phyloP scores from a whole-genome alignment of 2,797 vertebrate genomes.

The Lagorchestes hirsutus region DNA sequence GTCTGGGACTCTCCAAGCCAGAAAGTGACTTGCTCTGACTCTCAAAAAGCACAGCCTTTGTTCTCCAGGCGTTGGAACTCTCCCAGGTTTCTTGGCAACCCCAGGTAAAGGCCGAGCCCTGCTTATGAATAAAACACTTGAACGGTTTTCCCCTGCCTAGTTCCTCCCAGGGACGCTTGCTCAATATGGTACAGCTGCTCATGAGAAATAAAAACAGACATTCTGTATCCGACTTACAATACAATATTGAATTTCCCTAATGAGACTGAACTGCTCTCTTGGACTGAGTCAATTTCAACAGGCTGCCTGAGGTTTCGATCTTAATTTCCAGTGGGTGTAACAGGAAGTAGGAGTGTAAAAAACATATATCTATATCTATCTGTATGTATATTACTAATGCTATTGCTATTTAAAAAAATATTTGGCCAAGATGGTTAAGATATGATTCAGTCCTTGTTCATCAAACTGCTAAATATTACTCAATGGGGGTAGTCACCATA shows the following conservation, averaged over 20 bases:
- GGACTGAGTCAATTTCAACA: conserved; percentile 77
- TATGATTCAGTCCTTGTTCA: conserved; percentile 86
- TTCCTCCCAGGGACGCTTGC: conserved; percentile 75
- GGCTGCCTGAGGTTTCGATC: conserved; percentile 80
- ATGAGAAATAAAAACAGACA: conserved; percentile 61
- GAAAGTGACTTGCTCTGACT: background rate
- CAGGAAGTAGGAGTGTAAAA: conserved; percentile 85
- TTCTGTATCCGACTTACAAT: conserved; percentile 56
- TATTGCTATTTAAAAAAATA: conserved; percentile 86
- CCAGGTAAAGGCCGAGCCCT: conserved; percentile 47
- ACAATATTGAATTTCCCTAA: conserved; percentile 53
- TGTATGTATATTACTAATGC: conserved; percentile 84
- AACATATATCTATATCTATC: conserved; percentile 69
- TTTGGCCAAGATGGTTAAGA: conserved; percentile 85
- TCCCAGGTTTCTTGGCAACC: conserved; percentile 67
- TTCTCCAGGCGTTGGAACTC: conserved; percentile 71
- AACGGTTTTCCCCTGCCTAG: conserved; percentile 53
- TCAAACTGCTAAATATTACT: conserved; percentile 86
- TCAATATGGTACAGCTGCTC: conserved; percentile 74
- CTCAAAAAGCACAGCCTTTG: conserved; percentile 49
- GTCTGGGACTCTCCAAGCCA: background rate
- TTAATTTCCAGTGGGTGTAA: conserved; percentile 84
- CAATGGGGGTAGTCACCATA: conserved; percentile 78
- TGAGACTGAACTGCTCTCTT: conserved; percentile 26
- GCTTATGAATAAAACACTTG: background rate